Conservation (phyloP, 2,797 vertebrate species). For the Sarcoramphus papa region DNA sequence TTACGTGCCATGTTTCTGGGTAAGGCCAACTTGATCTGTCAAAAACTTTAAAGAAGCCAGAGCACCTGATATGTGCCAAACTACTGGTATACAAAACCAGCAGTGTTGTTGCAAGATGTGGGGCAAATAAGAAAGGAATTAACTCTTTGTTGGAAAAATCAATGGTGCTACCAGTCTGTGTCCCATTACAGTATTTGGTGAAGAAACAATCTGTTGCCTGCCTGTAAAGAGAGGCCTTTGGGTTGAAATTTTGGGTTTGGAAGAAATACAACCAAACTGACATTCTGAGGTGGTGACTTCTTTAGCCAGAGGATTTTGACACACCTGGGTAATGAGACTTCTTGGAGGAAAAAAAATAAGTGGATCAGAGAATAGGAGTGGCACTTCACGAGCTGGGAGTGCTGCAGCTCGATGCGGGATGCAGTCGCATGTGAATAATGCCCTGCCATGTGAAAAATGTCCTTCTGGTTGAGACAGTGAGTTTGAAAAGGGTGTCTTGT, state of each 20-base stretch:
- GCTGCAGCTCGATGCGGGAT: not conserved
- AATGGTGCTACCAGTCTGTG: not conserved
- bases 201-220: not conserved
- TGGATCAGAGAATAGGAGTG: not conserved
- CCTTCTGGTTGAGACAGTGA: not conserved
- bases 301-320: not conserved
- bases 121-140: not conserved
- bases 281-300: fast-evolving
- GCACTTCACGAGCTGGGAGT: not conserved
- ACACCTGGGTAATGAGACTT: not conserved
- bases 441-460: not conserved
- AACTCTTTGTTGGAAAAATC: not conserved
- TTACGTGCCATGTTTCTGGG: not conserved
- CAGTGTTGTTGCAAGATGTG: not conserved
- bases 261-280: not conserved
- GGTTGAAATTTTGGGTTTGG: not conserved
- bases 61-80: not conserved
- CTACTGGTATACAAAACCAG: not conserved
- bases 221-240: not conserved
- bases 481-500: not conserved
- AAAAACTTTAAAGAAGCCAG: not conserved
- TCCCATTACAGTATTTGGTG: not conserved
- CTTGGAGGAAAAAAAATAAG: not conserved
- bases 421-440: fast-evolving
- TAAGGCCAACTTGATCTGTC: not conserved